phyloP scores from a whole-genome alignment of 2,888 invertebrate species.

The Sympetrum striolatum region DNA sequence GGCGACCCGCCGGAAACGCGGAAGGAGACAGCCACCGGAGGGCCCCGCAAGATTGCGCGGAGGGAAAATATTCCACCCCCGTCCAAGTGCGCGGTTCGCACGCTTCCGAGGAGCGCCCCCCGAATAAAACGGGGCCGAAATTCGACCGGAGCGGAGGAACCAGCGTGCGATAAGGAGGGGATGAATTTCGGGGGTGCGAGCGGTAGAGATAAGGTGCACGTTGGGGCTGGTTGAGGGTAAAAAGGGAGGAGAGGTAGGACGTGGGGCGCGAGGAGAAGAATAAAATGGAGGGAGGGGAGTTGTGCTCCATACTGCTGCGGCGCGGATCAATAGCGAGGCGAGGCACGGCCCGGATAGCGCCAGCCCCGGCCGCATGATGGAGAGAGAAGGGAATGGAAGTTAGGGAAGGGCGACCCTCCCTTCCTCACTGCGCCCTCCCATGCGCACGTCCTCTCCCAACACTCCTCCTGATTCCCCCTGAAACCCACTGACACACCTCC shows the following conservation, averaged over 20 bases:
- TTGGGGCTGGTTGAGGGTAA: conserved; percentile 5
- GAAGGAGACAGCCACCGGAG: neutral
- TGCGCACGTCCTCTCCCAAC: conserved; percentile 21
- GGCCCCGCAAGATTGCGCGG: neutral
- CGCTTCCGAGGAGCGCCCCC: neutral
- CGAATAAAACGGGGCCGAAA: neutral
- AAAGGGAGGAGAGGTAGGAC: neutral
- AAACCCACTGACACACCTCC: conserved; percentile 1
- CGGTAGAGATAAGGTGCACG: neutral
- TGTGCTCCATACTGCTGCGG: neutral
- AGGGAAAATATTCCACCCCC: neutral
- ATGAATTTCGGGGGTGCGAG: neutral
- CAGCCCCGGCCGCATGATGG: conserved; percentile 1
- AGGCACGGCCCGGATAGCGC: neutral
- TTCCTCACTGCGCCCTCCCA: neutral
- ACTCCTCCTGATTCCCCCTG: neutral
- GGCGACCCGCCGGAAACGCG: neutral
- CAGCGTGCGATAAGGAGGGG: neutral
- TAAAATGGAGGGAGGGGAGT: neutral
- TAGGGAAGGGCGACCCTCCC: neutral
- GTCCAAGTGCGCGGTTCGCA: neutral
- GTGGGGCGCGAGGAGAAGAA: neutral
- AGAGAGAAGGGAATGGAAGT: neutral
- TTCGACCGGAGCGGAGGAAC: neutral
- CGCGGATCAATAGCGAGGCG: conserved; percentile 15